These are phyloP conservation scores for Pantherophis vulpinus DNA, from an alignment of 2,797 vertebrate species.

Conservation along the genomic window DNA sequence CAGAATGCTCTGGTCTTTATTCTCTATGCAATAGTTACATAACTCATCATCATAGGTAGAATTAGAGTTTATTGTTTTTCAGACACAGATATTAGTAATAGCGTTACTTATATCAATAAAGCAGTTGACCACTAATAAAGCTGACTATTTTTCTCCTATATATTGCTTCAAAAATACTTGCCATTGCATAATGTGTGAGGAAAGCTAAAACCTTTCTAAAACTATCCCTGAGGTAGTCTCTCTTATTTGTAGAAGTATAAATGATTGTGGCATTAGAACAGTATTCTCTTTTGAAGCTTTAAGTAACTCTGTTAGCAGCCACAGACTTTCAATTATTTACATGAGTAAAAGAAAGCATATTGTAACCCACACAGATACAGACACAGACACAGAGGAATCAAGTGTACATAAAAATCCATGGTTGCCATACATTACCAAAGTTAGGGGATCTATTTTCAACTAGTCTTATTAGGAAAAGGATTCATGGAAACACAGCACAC, in stretches of 20 bases:
- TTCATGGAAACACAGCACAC: constrained; percentile 76
- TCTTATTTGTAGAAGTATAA: constrained; percentile 59
- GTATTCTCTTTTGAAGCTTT: constrained; percentile 49
- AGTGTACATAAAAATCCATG: constrained; percentile 49
- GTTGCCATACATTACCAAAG: constrained; percentile 49
- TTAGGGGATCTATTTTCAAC: constrained; percentile 23
- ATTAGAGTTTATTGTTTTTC: not conserved
- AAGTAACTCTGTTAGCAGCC: constrained; percentile 60
- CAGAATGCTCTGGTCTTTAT: not conserved
- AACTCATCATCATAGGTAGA: not conserved
- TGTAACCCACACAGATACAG: constrained; percentile 65
- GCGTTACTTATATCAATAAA: not conserved
- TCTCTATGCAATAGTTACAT: not conserved
- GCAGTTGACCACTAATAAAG: not conserved
- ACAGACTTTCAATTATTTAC: constrained; percentile 56
- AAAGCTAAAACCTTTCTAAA: constrained; percentile 55
- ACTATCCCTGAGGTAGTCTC: constrained; percentile 48
- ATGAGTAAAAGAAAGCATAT: constrained; percentile 39
- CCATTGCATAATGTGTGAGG: constrained; percentile 6
- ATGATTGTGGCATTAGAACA: constrained; percentile 35
- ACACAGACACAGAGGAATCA: constrained; percentile 57
- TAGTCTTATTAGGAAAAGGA: not conserved
- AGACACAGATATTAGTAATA: not conserved
- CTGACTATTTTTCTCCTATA: constrained; percentile 17
- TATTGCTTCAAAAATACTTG: constrained; percentile 25